Base-by-base conservation (phyloP, 2,888 invertebrate genomes). In the Dilophus febrilis region DNA sequence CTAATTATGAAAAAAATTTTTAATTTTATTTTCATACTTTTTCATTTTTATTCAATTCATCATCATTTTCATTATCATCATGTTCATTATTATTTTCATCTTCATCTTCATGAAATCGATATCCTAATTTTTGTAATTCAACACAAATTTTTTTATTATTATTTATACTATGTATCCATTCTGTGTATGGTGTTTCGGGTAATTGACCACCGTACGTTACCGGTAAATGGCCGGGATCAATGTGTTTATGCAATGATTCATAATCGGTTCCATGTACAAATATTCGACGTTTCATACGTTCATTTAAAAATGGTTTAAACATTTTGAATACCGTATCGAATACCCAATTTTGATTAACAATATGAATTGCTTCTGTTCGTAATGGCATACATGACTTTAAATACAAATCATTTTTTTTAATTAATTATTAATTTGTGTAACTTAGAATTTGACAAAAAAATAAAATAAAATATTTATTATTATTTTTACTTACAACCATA, bases 331-430 rank as follows among this genome's bases (percentile, higher is more conserved):
- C 74, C 46, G 78, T 74, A 56, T 82, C 83, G 54, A 85, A 84
- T 7, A 81, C 59, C 82, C 84, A 84, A 1, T 82, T 79, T 54
- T 85, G 80, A 56, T 83, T 77, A 28, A 85, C 69, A 38, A 86
- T 70, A 59, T 86, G 85, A 41, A 85, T 71, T 0, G 81, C 77
- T 46, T 77, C 64, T 1, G 77, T 78, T 38, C 71, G 73, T 52
- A 81, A 68, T 0, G 84, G 84, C 55, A 80, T 80, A 40, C 77
- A 71, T 0, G 78, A 73, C 77, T 78, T 59, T 8, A 6, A 14
- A 26, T 40, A 17, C 14, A 30, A 38, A 35, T 35, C 10, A n/a
- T 12, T 5, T 27, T 11, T 14, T 10, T 26, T 14, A 37, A 35
- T 27, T 22, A 22, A 12, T 17, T 10, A 4, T 30, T 17, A 42